Evolutionary conservation across 2,797 vertebrate species (phyloP).

Genomic region (Anguilla obscura): DNA sequence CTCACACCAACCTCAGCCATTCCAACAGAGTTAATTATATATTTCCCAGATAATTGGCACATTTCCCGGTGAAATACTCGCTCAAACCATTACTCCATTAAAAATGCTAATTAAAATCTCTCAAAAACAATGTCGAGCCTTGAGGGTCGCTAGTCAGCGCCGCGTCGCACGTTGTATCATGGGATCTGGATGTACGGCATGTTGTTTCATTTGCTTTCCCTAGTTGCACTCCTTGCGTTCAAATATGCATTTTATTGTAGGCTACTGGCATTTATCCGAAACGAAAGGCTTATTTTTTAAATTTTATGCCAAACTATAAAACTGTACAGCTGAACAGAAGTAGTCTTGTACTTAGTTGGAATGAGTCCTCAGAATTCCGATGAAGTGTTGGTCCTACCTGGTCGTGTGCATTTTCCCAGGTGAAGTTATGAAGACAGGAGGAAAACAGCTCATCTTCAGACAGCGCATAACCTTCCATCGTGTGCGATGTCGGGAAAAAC

Average conservation of each 20-base stretch:
- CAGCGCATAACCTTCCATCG: conserved; percentile 88
- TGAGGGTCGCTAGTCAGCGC: conserved; percentile 6
- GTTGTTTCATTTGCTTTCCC: conserved; percentile 12
- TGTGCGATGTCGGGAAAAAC: conserved; percentile 56
- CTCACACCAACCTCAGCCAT: background rate
- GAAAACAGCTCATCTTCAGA: conserved; percentile 87
- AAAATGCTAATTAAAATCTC: background rate
- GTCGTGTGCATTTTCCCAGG: conserved; percentile 87
- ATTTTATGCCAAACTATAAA: background rate
- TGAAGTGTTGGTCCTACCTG: conserved; percentile 78
- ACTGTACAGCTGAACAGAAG: background rate
- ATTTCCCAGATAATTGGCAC: background rate
- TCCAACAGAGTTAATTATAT: conserved; percentile 22
- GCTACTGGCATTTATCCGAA: background rate
- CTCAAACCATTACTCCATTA: background rate
- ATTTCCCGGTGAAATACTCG: conserved; percentile 3
- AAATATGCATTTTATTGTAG: conserved; percentile 22
- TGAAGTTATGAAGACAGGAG: conserved; percentile 86
- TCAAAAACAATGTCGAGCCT: background rate
- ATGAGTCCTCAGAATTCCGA: conserved; percentile 8
- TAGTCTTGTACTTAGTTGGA: conserved; percentile 22
- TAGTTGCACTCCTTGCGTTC: conserved; percentile 19
- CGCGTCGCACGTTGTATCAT: conserved; percentile 8
- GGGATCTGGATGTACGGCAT: conserved; percentile 10
- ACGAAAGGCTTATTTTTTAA: background rate